Percentiles rank a stretch among this genome's conserved stretches.
These are phyloP conservation scores for Sebastes vulpes DNA, from an alignment of 2,797 vertebrate species.

Conservation along the genomic window DNA sequence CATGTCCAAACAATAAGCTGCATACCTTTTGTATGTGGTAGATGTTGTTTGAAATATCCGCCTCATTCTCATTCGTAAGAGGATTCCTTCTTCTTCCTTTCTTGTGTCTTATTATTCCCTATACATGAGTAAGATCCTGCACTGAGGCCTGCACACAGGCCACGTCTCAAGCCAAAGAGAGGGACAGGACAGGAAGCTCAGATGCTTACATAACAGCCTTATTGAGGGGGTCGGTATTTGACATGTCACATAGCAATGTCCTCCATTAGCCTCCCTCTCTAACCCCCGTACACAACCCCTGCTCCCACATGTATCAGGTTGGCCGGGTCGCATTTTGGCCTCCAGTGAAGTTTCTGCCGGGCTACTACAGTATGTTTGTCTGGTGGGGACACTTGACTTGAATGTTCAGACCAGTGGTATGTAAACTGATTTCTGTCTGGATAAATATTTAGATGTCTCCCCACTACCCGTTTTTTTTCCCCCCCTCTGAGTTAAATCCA, in stretches of 20 bases:
- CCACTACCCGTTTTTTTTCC: not conserved
- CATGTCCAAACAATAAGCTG: conserved; percentile 42
- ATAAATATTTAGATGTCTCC: conserved; percentile 76
- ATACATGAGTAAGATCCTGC: conserved; percentile 10
- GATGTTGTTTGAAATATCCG: conserved; percentile 34
- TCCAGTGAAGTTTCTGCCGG: conserved; percentile 12
- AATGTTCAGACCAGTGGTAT: conserved; percentile 60
- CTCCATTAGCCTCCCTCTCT: conserved; percentile 40
- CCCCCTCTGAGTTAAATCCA: not conserved
- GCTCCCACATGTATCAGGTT: conserved; percentile 61
- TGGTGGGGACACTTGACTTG: conserved; percentile 46
- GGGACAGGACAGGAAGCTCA: conserved; percentile 70
- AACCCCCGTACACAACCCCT: conserved; percentile 33
- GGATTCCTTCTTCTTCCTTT: conserved; percentile 35
- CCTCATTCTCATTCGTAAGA: conserved; percentile 12
- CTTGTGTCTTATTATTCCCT: conserved; percentile 30
- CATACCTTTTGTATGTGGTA: conserved; percentile 18
- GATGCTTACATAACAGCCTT: conserved; percentile 77
- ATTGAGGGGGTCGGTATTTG: conserved; percentile 68
- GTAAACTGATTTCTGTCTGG: conserved; percentile 65
- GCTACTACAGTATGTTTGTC: conserved; percentile 41
- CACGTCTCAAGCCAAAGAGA: conserved; percentile 30
- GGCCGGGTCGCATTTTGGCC: conserved; percentile 40
- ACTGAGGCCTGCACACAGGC: conserved; percentile 29
- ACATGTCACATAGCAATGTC: conserved; percentile 71